These are phyloP conservation scores for Nasonia oneida DNA, from an alignment of 2,888 invertebrate genomes.

Conservation along the genomic window DNA sequence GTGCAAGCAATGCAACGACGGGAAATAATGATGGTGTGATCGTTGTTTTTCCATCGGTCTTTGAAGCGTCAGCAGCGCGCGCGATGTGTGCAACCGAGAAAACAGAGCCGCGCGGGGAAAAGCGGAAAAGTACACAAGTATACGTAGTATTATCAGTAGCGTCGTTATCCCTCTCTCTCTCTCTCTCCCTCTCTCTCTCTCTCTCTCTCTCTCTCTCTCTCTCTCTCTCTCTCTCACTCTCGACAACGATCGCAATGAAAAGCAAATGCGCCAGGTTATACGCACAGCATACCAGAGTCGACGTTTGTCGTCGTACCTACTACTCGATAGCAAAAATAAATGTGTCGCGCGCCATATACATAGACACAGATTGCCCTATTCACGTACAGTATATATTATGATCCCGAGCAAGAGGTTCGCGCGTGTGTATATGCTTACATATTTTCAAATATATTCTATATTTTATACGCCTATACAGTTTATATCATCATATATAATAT, in stretches of 20 bases:
- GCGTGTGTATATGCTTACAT: conserved; percentile 37
- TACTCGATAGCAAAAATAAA: conserved; percentile 75
- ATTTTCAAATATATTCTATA: conserved; percentile 27
- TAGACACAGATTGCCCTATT: conserved; percentile 56
- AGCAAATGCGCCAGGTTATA: background rate
- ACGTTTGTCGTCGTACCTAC: conserved; percentile 13
- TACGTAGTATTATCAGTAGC: background rate
- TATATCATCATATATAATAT: background rate
- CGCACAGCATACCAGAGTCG: background rate
- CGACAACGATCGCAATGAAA: conserved; percentile 11
- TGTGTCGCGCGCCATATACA: conserved; percentile 65
- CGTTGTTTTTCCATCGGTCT: background rate
- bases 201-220: background rate
- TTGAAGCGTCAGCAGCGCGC: background rate
- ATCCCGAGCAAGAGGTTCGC: conserved; percentile 62
- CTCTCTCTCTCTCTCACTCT: background rate
- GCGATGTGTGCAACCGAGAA: background rate
- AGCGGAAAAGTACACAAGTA: background rate
- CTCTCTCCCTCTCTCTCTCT: too few relatives aligned
- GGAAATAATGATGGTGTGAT: conserved; percentile 40
- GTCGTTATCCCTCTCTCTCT: background rate
- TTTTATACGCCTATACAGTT: conserved; percentile 47
- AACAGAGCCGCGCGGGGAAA: background rate
- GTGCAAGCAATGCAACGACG: background rate
- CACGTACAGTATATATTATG: conserved; percentile 61